Evolutionary conservation across 2,797 vertebrate species (phyloP).

Genomic region (Caiman crocodilus): DNA sequence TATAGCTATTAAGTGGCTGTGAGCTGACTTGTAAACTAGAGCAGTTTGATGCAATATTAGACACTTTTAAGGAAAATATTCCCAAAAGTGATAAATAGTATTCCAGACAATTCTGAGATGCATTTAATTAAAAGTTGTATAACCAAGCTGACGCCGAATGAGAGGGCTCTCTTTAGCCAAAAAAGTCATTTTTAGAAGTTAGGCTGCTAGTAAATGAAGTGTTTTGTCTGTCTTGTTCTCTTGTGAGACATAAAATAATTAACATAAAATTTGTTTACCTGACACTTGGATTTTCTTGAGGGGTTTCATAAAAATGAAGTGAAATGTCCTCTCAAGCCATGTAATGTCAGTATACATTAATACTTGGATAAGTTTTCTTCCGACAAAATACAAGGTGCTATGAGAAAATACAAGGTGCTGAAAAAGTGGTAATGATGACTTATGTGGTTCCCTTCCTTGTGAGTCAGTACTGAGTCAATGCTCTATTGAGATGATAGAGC

Average conservation of each 20-base stretch:
- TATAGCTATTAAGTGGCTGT: neutral
- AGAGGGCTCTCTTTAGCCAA: neutral
- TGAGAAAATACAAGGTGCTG: neutral
- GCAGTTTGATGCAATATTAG: neutral
- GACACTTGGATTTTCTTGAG: neutral
- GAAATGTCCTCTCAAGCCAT: neutral
- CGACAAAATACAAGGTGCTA: too few species aligned
- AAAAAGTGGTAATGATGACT: neutral
- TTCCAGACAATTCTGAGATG: neutral
- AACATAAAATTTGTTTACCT: neutral
- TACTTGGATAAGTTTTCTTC: neutral
- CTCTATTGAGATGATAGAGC: neutral
- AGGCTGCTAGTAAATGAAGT: neutral
- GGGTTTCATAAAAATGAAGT: neutral
- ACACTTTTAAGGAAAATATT: neutral
- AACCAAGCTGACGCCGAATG: neutral
- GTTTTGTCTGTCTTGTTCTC: neutral
- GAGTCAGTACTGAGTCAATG: neutral
- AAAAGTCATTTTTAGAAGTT: too few species aligned
- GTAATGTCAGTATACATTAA: neutral
- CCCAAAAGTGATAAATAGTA: neutral
- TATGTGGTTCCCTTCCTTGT: neutral
- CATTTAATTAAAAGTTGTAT: neutral
- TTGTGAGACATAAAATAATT: neutral
- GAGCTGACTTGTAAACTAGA: neutral